Evolutionary conservation across 2,797 vertebrate genomes (phyloP), one percentile per base, ranked within the genome.

Genomic region (Alauda arvensis): DNA sequence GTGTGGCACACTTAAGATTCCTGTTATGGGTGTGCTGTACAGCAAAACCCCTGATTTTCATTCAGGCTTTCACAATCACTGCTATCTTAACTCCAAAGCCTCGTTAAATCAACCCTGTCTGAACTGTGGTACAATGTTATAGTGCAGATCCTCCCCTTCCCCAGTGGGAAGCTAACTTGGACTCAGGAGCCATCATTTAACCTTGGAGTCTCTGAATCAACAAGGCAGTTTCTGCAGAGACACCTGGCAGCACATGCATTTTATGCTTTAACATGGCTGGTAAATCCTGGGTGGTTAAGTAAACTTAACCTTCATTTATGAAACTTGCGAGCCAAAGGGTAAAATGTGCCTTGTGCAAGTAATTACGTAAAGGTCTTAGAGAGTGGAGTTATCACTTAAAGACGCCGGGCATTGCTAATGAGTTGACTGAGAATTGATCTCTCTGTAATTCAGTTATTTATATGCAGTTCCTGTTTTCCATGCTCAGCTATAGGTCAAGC

Each of bases 221-320:
- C 91, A 95, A 94, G 93, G 89, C 91, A 56, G 86, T 90, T 94
- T 75, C 92, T 90, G 94, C 95, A 97, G 96, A 97, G 97, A 96
- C 97, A 96, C 94, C 96, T 96, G 97, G 96, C 97, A 97, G 97
- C 97, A 96, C 96, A 95, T 96, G 96, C 97, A 98, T 98, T 98
- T 99, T 99, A 99, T 99, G 99, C 99, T 97, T 97, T 98, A 98
- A 98, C 99, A 99, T 99, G 99, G 98, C 98, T 98, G 97, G 98
- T 99, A 98, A 98, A 99, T 98, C 98, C 98, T 96, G 96, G 97
- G 97, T 98, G 98, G 98, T 98, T 99, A 99, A 99, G 98, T 98
- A 99, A 99, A 99, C 98, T 99, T 99, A 99, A 99, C 99, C 99
- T 99, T 99, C 98, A 99, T 99, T 98, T 99, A 98, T 98, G 97